These are phyloP conservation scores for Synergus laeviventris DNA, from an alignment of 2,888 invertebrate species.

Conservation along the genomic window DNA sequence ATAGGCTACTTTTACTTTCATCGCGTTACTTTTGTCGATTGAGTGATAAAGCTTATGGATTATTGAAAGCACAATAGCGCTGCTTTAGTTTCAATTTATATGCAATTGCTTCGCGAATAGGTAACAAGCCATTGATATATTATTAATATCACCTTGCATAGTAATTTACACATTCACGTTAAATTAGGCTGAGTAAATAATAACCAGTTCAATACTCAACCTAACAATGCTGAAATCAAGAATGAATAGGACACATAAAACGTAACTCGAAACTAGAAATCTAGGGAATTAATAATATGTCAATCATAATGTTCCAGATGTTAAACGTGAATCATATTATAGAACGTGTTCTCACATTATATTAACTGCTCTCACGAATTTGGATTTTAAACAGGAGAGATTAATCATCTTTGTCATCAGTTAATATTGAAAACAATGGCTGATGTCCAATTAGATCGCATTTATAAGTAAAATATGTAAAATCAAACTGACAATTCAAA, in stretches of 20 bases:
- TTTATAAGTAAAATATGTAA: no score
- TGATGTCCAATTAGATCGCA: no score
- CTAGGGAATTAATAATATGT: not conserved
- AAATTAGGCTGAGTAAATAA: not conserved
- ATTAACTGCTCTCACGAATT: not conserved
- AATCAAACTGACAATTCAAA: not conserved
- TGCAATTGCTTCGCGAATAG: conserved; percentile 1
- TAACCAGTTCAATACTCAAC: not conserved
- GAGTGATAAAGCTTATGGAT: not conserved
- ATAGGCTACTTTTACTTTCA: not conserved
- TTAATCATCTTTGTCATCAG: not conserved
- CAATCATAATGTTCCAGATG: not conserved
- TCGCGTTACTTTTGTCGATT: not conserved
- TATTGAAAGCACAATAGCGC: not conserved
- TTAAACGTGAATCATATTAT: not conserved
- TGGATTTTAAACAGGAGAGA: not conserved
- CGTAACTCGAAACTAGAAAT: not conserved
- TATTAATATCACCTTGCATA: not conserved
- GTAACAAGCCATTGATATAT: not conserved
- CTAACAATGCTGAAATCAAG: no score
- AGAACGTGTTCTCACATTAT: not conserved
- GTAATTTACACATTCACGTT: not conserved
- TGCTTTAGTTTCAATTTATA: conserved; percentile 23
- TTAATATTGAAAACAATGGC: not conserved
- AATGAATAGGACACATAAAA: not conserved